Evolutionary conservation across 2,888 invertebrate species (phyloP).

Genomic region (Drosophila pseudotakahashii): DNA sequence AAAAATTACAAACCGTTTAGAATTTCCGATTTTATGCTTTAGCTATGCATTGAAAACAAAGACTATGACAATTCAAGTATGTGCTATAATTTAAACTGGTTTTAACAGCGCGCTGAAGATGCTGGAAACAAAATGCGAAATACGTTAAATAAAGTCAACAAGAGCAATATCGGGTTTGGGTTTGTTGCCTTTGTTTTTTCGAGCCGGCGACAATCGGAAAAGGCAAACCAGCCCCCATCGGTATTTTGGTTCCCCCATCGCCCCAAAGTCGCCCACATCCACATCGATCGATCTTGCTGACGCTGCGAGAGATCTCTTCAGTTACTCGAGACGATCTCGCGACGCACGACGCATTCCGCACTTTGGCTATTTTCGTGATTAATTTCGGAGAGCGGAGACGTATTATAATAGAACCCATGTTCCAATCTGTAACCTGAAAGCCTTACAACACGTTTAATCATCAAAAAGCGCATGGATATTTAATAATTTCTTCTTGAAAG

Average conservation of each 20-base stretch:
- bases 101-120: constrained; percentile 4
- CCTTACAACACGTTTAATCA: background rate
- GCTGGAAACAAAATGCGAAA: background rate
- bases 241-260: constrained; percentile 1
- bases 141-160: constrained; percentile 16
- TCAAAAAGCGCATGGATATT: background rate
- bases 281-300: constrained; percentile 53
- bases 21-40: constrained; percentile 2
- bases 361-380: constrained; percentile 62
- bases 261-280: constrained; percentile 22
- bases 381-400: constrained; percentile 20
- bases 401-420: constrained; percentile 27
- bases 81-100: constrained; percentile 22
- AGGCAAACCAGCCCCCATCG: constrained; percentile 35
- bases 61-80: background rate
- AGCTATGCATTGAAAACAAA: background rate
- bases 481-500: background rate
- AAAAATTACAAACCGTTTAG: background rate
- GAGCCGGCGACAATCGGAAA: constrained; percentile 22
- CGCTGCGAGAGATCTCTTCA: constrained; percentile 53
- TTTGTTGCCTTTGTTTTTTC: constrained; percentile 29
- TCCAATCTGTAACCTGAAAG: constrained; percentile 20
- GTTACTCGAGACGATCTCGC: constrained; percentile 49
- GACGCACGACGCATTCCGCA: constrained; percentile 56
- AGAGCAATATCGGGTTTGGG: constrained; percentile 14